Evolutionary conservation across 1,140 invertebrate genomes (phyloP).

Genomic region (Schmidtea mediterranea): DNA sequence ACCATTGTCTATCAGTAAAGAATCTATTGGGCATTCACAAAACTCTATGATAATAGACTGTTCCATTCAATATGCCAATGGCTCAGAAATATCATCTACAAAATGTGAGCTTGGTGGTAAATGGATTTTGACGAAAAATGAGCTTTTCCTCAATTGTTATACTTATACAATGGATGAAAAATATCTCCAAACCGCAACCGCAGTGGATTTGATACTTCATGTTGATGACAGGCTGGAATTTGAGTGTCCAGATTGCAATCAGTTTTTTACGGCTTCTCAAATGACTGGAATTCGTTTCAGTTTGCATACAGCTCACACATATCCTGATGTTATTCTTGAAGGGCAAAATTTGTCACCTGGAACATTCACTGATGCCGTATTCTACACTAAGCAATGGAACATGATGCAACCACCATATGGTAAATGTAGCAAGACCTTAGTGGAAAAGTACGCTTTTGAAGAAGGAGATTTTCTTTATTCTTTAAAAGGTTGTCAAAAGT

Average conservation of each 20-base stretch:
- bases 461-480: not conserved
- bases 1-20: not conserved
- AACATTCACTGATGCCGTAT: not conserved
- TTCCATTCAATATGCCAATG: not conserved
- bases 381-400: not conserved
- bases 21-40: not conserved
- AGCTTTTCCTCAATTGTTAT: not conserved
- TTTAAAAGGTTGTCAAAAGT: not conserved
- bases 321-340: not conserved
- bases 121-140: not conserved
- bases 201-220: not conserved
- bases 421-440: not conserved
- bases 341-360: not conserved
- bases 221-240: not conserved
- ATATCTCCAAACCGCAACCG: not conserved
- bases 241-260: not conserved
- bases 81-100: not conserved
- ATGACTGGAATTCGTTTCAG: not conserved
- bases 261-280: not conserved
- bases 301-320: not conserved
- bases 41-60: not conserved
- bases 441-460: too few species aligned
- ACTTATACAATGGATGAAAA: not conserved
- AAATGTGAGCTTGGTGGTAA: not conserved
- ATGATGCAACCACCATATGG: constrained; percentile 1